Base-by-base conservation (phyloP, 1,140 invertebrate species). In the Drosophila pallidifrons region DNA sequence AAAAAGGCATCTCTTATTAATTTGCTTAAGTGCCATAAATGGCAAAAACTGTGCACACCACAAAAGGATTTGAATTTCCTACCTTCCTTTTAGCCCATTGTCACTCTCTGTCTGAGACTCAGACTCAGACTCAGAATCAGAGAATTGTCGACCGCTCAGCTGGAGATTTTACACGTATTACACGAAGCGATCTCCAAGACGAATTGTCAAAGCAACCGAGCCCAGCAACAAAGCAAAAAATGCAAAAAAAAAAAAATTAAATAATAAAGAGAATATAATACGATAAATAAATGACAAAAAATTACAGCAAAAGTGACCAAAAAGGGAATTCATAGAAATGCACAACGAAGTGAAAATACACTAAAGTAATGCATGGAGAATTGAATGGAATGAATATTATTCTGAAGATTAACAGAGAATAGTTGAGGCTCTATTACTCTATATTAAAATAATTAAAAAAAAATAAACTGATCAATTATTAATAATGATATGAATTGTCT, bases 21-120 rank as follows among this genome's bases (percentile, higher is more conserved):
- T 88, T 88, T 88, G 85, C 77, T 78, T 89, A 88, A 88, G 82
- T 87, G 83, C 83, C 83, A 88, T 77, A 87, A 87, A 88, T 82
- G 77, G 79, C 82, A 79, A 75, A 70, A 55, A 79, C 68, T 60
- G 25, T n/a, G 60, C 15, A 7, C 28, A 7, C 28, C 55, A 85
- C 82, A 87, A 88, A 87, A 75, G 83, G 70, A 82, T 80, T 70
- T 58, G 66, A 59, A 66, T 85, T 86, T 79, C 67, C 55, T 60
- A 64, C 70, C 75, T 63, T 58, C 38, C 35, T 35, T 32, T 8
- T 8, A 38, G 35, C 35, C 32, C 66, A 70, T 75, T 69, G 66
- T 63, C 58, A 46, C 20, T 64, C 52, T 51, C 41, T 0, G 16
- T 1, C 16, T 16, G 1, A 16, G 16, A 1, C 16, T 16, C 1